Evolutionary conservation across 2,797 vertebrate species (phyloP).

Genomic region (Morelia viridis): DNA sequence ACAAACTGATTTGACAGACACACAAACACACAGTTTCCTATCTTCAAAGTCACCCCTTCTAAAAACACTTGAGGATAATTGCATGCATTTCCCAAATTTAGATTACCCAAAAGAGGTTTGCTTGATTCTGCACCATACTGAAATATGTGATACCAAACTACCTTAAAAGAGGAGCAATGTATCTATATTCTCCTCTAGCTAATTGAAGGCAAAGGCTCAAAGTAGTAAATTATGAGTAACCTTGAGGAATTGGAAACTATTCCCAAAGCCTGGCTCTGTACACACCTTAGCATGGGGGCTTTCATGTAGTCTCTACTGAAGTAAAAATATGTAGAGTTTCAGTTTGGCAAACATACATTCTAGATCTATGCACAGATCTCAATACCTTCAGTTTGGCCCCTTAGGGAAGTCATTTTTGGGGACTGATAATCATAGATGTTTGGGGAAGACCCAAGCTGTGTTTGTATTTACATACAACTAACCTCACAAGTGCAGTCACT

Average conservation of each 20-base stretch:
- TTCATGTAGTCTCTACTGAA: background rate
- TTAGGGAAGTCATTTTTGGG: background rate
- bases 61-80: background rate
- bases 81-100: background rate
- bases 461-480: background rate
- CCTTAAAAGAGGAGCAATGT: background rate
- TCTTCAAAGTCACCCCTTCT: background rate
- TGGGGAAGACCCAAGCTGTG: background rate
- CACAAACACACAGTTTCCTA: slow-evolving; percentile 20
- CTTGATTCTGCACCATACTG: background rate
- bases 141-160: background rate
- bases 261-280: background rate
- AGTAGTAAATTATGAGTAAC: background rate
- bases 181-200: background rate
- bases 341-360: background rate
- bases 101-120: background rate
- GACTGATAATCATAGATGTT: background rate
- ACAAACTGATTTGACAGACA: slow-evolving; percentile 39
- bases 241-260: background rate
- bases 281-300: background rate
- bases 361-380: background rate
- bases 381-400: background rate
- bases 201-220: background rate
- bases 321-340: background rate
- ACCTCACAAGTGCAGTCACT: background rate